Evolutionary conservation across 1,140 invertebrate species (phyloP).

Genomic region (Nylanderia fulva): DNA sequence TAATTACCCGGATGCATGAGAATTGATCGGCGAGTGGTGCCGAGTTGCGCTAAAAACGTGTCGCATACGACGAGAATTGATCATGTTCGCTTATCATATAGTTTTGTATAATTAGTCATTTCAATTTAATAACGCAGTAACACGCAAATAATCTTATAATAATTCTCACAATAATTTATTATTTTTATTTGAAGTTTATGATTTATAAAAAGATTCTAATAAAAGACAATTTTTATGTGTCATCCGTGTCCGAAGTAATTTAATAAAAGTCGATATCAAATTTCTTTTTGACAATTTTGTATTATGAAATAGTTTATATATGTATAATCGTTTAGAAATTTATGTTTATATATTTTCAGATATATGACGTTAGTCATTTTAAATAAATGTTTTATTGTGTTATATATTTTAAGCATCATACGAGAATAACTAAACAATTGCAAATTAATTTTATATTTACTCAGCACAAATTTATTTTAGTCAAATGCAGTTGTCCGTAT

Average conservation of each 20-base stretch:
- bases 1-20: conserved; percentile 35
- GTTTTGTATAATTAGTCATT: not conserved
- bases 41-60: not conserved
- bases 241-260: not conserved
- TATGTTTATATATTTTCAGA: not conserved
- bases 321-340: not conserved
- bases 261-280: not conserved
- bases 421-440: not conserved
- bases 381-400: not conserved
- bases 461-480: not conserved
- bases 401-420: not conserved
- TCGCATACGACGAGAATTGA: not conserved
- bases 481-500: not conserved
- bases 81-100: not conserved
- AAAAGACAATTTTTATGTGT: not conserved
- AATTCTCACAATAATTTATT: not conserved
- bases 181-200: not conserved
- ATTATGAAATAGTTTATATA: not conserved
- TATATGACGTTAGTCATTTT: not conserved
- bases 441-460: not conserved
- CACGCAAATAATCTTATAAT: no score
- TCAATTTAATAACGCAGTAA: not conserved
- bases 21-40: conserved; percentile 22
- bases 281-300: not conserved
- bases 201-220: not conserved